Base-by-base conservation (phyloP, 2,113 vertebrate genomes). In the Regulus satrapa region DNA sequence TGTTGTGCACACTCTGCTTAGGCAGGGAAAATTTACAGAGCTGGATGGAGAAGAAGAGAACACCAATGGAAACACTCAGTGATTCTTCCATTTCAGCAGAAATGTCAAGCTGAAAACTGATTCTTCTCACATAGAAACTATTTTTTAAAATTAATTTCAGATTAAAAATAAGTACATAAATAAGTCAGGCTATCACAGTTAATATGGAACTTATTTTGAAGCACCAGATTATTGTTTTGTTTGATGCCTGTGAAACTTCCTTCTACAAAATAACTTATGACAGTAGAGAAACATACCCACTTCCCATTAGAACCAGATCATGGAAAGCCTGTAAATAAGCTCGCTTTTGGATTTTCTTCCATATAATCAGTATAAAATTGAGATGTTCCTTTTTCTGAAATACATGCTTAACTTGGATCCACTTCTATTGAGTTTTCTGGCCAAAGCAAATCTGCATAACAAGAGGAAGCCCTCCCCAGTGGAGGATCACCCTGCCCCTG, bases 11-110 rank as follows among this genome's bases (percentile, higher is more conserved):
- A 11, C 6, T 6, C 17, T 45, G 28, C 8, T 61, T 68, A 25
- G 24, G 31, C 63, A 14, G 19, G 5, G 11, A 73, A 9, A 72
- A 62, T 55, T 61, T 4, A 9, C 0, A 2, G 20, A 64, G 8
- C 18, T 69, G 54, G 18, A 25, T 0, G 0, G 24, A 75, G 40
- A 25, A 68, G 13, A 25, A 62, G 26, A n/a, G 2, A 51, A 5
- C 0, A 0, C 3, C 36, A 74, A 0, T 21, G 8, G 31, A 85
- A 90, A 54, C 38, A 69, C 16, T 26, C 29, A 10, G 2, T 18
- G 4, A n/a, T 71, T 89, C 18, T 69, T 89, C 18, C 5, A 64
- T 36, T 89, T 81, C 34, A 74, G 6, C 29, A 85, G 61, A 16
- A 36, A 45, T 43, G 79, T 61, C 23, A 49, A 80, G 18, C 4